These are phyloP conservation scores for Microdon myrmicae DNA, from an alignment of 2,888 invertebrate genomes.

Conservation along the genomic window DNA sequence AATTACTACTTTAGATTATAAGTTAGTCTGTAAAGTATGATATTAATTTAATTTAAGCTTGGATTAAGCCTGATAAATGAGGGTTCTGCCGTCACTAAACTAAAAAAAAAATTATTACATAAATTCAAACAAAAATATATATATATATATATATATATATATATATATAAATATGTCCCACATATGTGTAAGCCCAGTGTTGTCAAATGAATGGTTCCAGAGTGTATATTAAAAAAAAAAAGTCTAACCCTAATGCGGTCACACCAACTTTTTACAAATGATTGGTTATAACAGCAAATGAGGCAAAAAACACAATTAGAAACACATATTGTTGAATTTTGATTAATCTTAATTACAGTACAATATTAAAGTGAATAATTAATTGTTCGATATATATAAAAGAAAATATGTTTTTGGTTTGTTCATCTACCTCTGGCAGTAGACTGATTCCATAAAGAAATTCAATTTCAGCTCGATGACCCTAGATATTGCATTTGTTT, in stretches of 20 bases:
- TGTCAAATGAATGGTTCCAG: slow-evolving; percentile 1
- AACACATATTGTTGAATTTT: slow-evolving; percentile 24
- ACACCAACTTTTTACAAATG: slow-evolving; percentile 7
- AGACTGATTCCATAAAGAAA: slow-evolving; percentile 79
- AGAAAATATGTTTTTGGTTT: slow-evolving; percentile 20
- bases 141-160: too few species aligned
- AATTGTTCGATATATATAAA: slow-evolving; percentile 14
- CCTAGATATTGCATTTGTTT: slow-evolving; percentile 73
- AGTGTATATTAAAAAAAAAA: too few species aligned
- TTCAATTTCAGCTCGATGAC: slow-evolving; percentile 90
- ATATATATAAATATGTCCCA: too few species aligned
- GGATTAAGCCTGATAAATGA: too few species aligned
- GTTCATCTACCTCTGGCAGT: slow-evolving; percentile 76
- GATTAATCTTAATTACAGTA: slow-evolving; percentile 30
- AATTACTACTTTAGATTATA: too few species aligned
- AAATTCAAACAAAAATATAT: too few species aligned
- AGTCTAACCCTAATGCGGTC: slow-evolving; percentile 5
- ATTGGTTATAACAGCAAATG: slow-evolving; percentile 44
- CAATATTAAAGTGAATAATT: slow-evolving; percentile 38
- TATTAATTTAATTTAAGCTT: too few species aligned
- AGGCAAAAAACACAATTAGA: slow-evolving; percentile 36
- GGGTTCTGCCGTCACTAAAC: too few species aligned
- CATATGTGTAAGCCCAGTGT: too few species aligned
- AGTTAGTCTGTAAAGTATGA: too few species aligned
- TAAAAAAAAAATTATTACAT: too few species aligned